These are phyloP conservation scores for Lepidonotus clava DNA, from an alignment of 2,888 invertebrate genomes.

Conservation along the genomic window DNA sequence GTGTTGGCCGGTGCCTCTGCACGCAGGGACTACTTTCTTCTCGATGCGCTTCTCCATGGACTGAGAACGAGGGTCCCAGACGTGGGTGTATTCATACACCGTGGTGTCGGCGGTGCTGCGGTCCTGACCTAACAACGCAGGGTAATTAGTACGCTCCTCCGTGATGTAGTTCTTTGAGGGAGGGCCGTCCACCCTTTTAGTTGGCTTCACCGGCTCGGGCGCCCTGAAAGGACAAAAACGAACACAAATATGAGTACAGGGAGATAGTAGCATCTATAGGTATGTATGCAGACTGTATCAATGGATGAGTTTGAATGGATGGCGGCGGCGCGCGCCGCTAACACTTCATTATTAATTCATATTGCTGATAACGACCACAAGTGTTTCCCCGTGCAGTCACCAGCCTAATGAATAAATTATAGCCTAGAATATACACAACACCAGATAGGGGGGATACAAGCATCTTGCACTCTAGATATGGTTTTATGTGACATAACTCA, in stretches of 20 bases:
- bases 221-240: not conserved
- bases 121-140: slow-evolving; percentile 25
- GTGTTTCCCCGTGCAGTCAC: too few species aligned
- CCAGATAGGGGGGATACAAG: too few species aligned
- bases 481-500: too few species aligned
- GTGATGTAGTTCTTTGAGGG: slow-evolving; percentile 29
- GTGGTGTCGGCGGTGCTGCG: slow-evolving; percentile 10
- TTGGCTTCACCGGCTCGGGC: not conserved
- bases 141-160: slow-evolving; percentile 51
- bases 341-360: too few species aligned
- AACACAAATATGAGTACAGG: not conserved
- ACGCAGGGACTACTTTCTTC: slow-evolving; percentile 26
- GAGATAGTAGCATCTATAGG: too few species aligned
- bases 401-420: too few species aligned
- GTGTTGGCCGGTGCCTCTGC: not conserved
- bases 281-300: too few species aligned
- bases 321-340: too few species aligned
- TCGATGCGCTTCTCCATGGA: slow-evolving; percentile 48
- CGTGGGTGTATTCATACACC: slow-evolving; percentile 54
- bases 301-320: too few species aligned
- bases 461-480: too few species aligned
- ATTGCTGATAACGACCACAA: too few species aligned
- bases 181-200: not conserved
- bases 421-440: too few species aligned
- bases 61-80: slow-evolving; percentile 52